These are phyloP conservation scores for Tamias sibiricus DNA, from an alignment of 2,113 vertebrate species.

Conservation along the genomic window DNA sequence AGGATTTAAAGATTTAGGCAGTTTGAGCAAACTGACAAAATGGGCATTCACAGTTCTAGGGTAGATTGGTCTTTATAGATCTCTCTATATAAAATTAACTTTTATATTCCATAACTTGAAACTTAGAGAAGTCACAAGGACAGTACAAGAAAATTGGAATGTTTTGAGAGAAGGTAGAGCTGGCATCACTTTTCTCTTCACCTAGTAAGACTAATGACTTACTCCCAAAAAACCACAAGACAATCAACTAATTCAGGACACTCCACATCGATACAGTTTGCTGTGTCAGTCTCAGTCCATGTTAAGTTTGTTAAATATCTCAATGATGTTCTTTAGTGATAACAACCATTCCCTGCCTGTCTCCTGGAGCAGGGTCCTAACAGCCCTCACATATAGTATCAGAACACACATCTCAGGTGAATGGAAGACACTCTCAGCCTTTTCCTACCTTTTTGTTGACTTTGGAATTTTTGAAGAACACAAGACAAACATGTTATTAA, in stretches of 20 bases:
- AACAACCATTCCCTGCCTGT: rapidly evolving
- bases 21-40: background rate
- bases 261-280: background rate
- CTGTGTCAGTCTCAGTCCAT: background rate
- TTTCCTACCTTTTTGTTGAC: background rate
- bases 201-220: background rate
- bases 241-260: background rate
- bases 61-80: background rate
- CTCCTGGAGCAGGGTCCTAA: background rate
- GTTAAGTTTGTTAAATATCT: background rate
- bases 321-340: background rate
- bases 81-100: background rate
- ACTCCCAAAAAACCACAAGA: background rate
- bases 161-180: background rate
- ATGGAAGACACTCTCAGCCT: background rate
- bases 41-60: background rate
- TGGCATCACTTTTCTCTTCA: background rate
- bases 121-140: background rate
- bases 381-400: background rate
- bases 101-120: background rate
- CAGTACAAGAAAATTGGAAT: background rate
- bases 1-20: background rate
- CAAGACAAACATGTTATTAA: background rate
- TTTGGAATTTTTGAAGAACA: background rate
- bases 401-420: background rate